phyloP scores from a whole-genome alignment of 1,140 invertebrate species.

The Heliconius melpomene region DNA sequence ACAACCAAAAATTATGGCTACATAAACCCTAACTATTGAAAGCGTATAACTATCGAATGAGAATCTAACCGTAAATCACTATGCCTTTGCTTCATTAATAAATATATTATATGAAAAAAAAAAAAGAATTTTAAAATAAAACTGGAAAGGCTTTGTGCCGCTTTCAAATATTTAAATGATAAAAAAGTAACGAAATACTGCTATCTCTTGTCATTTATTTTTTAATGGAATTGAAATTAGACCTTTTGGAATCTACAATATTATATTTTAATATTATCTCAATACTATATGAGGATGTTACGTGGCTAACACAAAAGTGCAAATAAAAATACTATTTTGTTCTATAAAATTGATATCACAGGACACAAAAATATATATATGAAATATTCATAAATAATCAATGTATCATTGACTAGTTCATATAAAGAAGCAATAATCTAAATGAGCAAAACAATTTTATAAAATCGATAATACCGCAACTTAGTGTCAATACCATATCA shows the following conservation, averaged over 20 bases:
- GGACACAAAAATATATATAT: constrained; percentile 33
- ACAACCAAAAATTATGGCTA: constrained; percentile 58
- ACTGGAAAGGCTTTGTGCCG: constrained; percentile 6
- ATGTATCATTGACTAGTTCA: constrained; percentile 37
- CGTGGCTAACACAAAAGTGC: constrained; percentile 61
- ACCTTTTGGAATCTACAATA: constrained; percentile 1
- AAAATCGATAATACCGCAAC: constrained; percentile 5
- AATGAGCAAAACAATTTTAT: constrained; percentile 35
- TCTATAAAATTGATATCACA: constrained; percentile 72
- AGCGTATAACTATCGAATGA: constrained; percentile 67
- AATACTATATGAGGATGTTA: constrained; percentile 54
- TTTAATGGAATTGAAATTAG: not conserved
- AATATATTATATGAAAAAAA: constrained; percentile 18
- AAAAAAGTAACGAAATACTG: not conserved
- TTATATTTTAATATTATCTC: constrained; percentile 11
- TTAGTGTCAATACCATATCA: not conserved
- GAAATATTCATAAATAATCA: constrained; percentile 34
- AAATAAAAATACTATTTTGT: constrained; percentile 47
- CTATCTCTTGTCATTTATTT: not conserved
- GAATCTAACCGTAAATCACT: constrained; percentile 72
- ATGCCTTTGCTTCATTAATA: constrained; percentile 53
- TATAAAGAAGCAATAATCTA: constrained; percentile 32
- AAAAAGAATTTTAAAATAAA: constrained; percentile 11
- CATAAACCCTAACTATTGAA: constrained; percentile 60
- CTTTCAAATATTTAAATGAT: not conserved